Conservation (phyloP, 2,797 vertebrate species). For the Sternarchorhynchus goeldii region DNA sequence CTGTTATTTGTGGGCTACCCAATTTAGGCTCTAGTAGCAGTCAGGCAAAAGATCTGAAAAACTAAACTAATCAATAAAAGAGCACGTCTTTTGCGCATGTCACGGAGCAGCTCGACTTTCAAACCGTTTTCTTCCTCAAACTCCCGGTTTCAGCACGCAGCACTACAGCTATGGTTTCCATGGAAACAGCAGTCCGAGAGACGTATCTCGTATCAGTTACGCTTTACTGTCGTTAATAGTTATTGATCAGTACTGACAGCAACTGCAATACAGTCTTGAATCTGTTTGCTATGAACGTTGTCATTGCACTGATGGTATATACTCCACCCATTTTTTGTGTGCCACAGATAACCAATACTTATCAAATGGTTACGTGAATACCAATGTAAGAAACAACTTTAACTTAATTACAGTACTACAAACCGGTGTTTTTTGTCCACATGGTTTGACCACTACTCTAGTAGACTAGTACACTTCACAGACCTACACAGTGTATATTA, state of each 20-base stretch:
- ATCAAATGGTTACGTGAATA: not conserved
- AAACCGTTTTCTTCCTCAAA: conserved; percentile 55
- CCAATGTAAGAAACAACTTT: not conserved
- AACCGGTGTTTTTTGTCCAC: too few relatives aligned
- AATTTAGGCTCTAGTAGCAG: too few relatives aligned
- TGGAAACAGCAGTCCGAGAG: conserved; percentile 78
- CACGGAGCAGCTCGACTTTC: not conserved
- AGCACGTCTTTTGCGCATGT: too few relatives aligned
- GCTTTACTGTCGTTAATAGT: conserved; percentile 67
- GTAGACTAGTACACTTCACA: too few relatives aligned
- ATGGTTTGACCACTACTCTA: too few relatives aligned
- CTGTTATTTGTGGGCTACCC: too few relatives aligned
- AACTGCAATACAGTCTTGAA: conserved; percentile 36
- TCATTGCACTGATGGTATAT: conserved; percentile 28
- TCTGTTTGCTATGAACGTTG: not conserved
- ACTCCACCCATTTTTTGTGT: not conserved
- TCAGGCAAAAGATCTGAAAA: too few relatives aligned
- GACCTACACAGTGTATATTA: too few relatives aligned
- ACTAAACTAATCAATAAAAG: too few relatives aligned
- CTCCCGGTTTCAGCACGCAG: conserved; percentile 79
- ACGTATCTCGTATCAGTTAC: conserved; percentile 71
- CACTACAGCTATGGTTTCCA: conserved; percentile 80
- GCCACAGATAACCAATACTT: not conserved
- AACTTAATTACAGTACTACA: too few relatives aligned
- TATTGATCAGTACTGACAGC: conserved; percentile 59